Percentiles rank a stretch among this genome's conserved stretches.
phyloP scores from a whole-genome alignment of 2,888 invertebrate species.

The Drosophila austrosaltans region DNA sequence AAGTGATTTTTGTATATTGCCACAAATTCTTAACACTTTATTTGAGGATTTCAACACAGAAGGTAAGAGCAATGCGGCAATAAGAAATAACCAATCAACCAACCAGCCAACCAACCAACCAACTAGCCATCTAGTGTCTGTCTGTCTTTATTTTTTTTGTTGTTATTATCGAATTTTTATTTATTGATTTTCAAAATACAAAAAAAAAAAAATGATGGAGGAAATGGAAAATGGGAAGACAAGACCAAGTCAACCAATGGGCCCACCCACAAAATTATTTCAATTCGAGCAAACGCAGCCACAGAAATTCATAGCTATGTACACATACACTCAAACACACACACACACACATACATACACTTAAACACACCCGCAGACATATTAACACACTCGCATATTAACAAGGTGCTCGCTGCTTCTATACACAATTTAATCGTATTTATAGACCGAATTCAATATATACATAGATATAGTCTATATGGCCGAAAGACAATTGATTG shows the following conservation, averaged over 20 bases:
- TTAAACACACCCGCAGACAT: constrained; percentile 24
- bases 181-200: constrained; percentile 3
- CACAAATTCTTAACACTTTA: constrained; percentile 37
- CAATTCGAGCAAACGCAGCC: constrained; percentile 46
- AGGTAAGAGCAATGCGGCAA: background rate
- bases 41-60: constrained; percentile 27
- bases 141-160: background rate
- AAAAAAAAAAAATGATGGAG: background rate
- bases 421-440: constrained; percentile 51
- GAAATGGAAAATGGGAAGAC: background rate
- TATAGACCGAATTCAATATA: constrained; percentile 58
- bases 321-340: constrained; percentile 16
- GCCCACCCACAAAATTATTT: constrained; percentile 33
- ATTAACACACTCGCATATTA: constrained; percentile 6
- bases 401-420: constrained; percentile 1
- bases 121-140: too few relatives aligned
- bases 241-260: constrained; percentile 24
- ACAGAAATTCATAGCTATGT: constrained; percentile 53
- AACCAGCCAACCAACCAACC: too few relatives aligned
- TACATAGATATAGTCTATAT: constrained; percentile 15
- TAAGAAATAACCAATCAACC: background rate
- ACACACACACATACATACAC: constrained; percentile 18
- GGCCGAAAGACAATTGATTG: constrained; percentile 14
- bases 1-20: constrained; percentile 63
- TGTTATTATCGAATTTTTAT: constrained; percentile 8